phyloP scores from a whole-genome alignment of 2,113 vertebrate genomes.

The Muscicapa adusta region DNA sequence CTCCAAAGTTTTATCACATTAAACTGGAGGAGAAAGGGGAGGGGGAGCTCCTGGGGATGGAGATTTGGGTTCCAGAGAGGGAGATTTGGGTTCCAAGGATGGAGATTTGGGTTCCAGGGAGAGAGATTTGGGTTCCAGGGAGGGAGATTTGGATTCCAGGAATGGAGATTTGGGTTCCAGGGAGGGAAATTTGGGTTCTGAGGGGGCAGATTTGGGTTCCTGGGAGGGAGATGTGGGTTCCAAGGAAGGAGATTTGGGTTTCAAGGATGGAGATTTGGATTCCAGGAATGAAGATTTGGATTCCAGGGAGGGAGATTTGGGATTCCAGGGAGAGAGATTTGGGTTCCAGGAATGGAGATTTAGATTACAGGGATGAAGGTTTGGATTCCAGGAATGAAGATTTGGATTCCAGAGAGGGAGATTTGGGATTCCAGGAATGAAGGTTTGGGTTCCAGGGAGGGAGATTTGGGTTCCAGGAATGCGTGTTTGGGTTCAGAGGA shows the following conservation, averaged over 20 bases:
- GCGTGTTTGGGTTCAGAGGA: neutral
- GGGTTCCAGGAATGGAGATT: neutral
- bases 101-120: neutral
- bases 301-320: neutral
- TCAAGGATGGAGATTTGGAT: neutral
- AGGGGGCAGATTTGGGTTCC: neutral
- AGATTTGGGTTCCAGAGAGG: neutral
- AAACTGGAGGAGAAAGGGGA: neutral
- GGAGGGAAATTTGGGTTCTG: neutral
- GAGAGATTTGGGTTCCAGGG: neutral
- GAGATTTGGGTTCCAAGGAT: neutral
- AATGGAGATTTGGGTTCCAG: fast-evolving
- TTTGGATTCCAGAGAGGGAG: neutral
- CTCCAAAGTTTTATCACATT: constrained; percentile 36
- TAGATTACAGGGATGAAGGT: too few relatives aligned
- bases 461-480: neutral
- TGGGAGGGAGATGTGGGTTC: neutral
- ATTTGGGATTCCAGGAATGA: neutral
- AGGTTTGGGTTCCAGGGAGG: too few relatives aligned
- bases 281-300: neutral
- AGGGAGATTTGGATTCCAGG: neutral
- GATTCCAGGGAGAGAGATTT: neutral
- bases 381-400: neutral
- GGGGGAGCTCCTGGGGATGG: neutral
- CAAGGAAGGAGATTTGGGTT: too few relatives aligned